phyloP scores from a whole-genome alignment of 2,888 invertebrate species.

The Tridacna gigas region DNA sequence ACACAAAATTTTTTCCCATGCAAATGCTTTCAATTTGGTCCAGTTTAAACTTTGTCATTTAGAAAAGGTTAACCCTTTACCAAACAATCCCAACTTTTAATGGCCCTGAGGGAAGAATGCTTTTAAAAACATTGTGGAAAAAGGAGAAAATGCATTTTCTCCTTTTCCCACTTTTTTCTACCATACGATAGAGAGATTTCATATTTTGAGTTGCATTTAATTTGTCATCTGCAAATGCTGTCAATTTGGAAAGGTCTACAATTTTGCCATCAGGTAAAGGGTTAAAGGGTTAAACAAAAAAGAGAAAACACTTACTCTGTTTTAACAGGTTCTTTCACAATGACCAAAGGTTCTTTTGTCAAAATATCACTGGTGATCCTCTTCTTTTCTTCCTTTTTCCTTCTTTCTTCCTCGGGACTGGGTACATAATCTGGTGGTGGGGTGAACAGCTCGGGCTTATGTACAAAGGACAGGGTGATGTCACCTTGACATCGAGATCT shows the following conservation, averaged over 20 bases:
- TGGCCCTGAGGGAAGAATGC: no score
- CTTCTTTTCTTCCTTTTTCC: conserved; percentile 56
- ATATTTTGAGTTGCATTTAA: background rate
- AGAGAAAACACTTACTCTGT: background rate
- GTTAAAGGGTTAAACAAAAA: background rate
- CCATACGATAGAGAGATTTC: no score
- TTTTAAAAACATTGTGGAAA: no score
- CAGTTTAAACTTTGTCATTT: no score
- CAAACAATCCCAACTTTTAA: no score
- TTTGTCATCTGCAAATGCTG: background rate
- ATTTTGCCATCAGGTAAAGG: background rate
- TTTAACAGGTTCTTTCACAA: conserved; percentile 5
- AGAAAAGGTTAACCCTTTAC: no score
- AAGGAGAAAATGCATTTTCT: no score
- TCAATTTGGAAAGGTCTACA: background rate
- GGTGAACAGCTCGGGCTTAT: conserved; percentile 64
- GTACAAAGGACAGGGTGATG: conserved; percentile 92
- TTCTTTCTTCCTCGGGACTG: conserved; percentile 44
- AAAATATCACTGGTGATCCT: conserved; percentile 65
- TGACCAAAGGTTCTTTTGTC: conserved; percentile 35
- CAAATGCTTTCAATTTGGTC: no score
- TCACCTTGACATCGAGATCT: conserved; percentile 96
- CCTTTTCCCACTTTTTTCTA: no score
- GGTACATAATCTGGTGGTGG: conserved; percentile 13
- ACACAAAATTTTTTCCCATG: no score